Evolutionary conservation across 2,797 vertebrate species (phyloP).

Genomic region (Hydrolagus colliei): DNA sequence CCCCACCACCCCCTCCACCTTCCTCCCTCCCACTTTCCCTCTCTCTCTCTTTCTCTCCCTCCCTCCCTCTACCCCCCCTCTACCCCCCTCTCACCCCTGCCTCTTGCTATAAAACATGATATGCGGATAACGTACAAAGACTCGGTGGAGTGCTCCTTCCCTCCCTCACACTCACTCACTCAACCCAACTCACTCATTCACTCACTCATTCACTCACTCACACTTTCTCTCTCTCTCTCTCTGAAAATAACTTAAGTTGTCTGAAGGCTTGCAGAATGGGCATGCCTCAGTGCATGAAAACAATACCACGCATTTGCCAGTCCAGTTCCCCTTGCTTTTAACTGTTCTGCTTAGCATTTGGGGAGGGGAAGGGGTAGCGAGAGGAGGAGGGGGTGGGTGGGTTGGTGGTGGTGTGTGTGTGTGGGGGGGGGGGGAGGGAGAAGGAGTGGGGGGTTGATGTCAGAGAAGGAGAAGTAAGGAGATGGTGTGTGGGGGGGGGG

Average conservation of each 20-base stretch:
- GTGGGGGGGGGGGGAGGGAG: too few relatives aligned
- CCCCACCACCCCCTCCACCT: constrained; percentile 42
- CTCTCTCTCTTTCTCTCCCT: constrained; percentile 36
- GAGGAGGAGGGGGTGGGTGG: constrained; percentile 45
- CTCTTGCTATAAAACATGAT: constrained; percentile 43
- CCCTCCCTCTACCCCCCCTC: constrained; percentile 32
- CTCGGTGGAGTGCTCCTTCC: constrained; percentile 32
- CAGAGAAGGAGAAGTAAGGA: too few relatives aligned
- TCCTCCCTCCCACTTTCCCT: background rate
- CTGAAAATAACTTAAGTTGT: constrained; percentile 45
- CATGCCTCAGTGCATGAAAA: constrained; percentile 58
- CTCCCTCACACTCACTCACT: too few relatives aligned
- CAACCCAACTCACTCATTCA: too few relatives aligned
- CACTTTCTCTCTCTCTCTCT: constrained; percentile 41
- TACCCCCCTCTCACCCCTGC: constrained; percentile 22
- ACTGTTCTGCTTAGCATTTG: constrained; percentile 54
- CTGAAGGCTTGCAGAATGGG: constrained; percentile 49
- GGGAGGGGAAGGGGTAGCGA: constrained; percentile 57
- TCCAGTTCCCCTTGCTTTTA: constrained; percentile 56
- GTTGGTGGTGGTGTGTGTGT: too few relatives aligned
- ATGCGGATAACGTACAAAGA: constrained; percentile 45
- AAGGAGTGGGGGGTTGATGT: too few relatives aligned
- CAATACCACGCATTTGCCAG: constrained; percentile 54
- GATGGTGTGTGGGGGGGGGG: constrained; percentile 48
- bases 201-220: constrained; percentile 37